Conservation (phyloP, 2,888 invertebrate species). For the Cactoblastis cactorum region DNA sequence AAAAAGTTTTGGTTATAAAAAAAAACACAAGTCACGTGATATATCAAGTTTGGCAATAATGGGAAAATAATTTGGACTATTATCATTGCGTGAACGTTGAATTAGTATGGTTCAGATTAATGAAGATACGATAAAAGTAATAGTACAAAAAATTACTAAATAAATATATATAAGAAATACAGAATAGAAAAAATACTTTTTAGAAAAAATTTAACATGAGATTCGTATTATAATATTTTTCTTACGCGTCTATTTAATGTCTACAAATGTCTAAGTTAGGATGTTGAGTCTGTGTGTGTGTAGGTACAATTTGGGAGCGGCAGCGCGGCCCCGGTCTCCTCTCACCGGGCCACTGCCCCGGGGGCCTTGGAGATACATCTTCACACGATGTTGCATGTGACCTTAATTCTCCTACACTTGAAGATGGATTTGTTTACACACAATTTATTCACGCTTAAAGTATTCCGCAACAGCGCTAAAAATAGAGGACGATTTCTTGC, state of each 20-base stretch:
- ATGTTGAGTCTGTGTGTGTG: neutral
- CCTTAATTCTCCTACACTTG: constrained; percentile 7
- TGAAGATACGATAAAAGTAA: neutral
- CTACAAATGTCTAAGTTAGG: neutral
- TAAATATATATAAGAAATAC: too few species aligned
- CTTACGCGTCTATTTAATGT: too few species aligned
- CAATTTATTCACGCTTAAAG: neutral
- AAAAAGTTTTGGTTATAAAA: neutral
- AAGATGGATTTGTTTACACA: constrained; percentile 3
- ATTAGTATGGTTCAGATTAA: neutral
- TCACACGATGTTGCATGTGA: constrained; percentile 3
- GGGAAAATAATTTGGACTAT: neutral
- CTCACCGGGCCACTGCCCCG: constrained; percentile 18
- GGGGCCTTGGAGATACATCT: neutral
- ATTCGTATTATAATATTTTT: too few species aligned
- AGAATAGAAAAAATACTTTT: too few species aligned
- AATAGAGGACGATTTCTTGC: neutral
- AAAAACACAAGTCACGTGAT: neutral
- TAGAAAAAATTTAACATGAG: too few species aligned
- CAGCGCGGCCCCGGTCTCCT: constrained; percentile 25
- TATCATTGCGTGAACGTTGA: neutral
- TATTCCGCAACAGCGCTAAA: constrained; percentile 1
- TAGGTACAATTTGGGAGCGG: neutral
- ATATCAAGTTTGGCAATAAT: constrained; percentile 1
- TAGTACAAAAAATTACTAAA: neutral